phyloP scores from a whole-genome alignment of 2,888 invertebrate genomes.

The Caenorhabditis sp. region DNA sequence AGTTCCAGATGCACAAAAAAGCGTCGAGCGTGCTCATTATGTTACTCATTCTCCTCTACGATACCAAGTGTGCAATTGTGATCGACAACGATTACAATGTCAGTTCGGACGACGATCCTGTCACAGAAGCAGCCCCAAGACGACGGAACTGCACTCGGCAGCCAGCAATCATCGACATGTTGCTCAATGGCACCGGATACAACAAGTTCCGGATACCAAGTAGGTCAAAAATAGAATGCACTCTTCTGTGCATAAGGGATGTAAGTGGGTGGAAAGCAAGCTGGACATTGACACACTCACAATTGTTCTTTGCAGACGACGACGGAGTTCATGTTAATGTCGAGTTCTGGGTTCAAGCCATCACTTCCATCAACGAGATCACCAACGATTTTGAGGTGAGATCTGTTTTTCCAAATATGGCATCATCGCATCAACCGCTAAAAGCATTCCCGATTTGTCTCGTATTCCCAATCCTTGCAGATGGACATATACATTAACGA shows the following conservation, averaged over 20 bases:
- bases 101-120: conserved; percentile 64
- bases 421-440: too few relatives aligned
- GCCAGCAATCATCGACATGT: conserved; percentile 80
- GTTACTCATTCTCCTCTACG: conserved; percentile 15
- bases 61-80: conserved; percentile 44
- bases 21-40: conserved; percentile 25
- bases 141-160: conserved; percentile 78
- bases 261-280: neutral
- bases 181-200: conserved; percentile 83
- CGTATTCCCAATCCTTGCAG: conserved; percentile 53
- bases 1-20: conserved; percentile 44
- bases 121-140: conserved; percentile 35
- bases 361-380: conserved; percentile 81
- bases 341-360: conserved; percentile 83
- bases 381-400: conserved; percentile 83
- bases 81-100: conserved; percentile 74
- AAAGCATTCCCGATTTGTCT: too few relatives aligned
- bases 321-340: conserved; percentile 81
- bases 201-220: conserved; percentile 83
- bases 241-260: conserved; percentile 17
- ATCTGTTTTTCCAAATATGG: neutral
- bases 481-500: conserved; percentile 84
- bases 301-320: conserved; percentile 64
- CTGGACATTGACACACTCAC: neutral
- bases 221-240: conserved; percentile 58